Conservation (phyloP, 2,113 vertebrate species). For the Corapipo altera region DNA sequence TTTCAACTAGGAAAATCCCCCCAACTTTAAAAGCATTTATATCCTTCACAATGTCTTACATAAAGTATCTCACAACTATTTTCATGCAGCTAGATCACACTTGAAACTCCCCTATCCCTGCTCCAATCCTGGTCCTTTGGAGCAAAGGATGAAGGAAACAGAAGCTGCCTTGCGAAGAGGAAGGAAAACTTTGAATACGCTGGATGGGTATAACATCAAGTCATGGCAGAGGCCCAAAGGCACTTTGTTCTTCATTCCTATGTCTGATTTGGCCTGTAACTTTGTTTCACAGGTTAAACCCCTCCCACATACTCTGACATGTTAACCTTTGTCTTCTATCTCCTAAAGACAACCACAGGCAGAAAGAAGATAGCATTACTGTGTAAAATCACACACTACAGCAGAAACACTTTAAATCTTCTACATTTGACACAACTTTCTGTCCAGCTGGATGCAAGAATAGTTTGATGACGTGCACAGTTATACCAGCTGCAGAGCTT, state of each 20-base stretch:
- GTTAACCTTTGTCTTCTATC: neutral
- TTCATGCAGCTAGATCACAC: neutral
- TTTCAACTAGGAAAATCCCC: neutral
- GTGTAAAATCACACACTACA: neutral
- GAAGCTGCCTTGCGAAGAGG: neutral
- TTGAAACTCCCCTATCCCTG: neutral
- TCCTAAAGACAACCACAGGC: neutral
- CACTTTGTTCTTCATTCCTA: neutral
- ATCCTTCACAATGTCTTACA: neutral
- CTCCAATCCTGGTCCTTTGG: neutral
- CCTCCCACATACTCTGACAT: neutral
- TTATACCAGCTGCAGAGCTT: neutral
- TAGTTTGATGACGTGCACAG: neutral
- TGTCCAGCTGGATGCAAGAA: neutral
- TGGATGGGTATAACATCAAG: neutral
- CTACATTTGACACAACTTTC: neutral
- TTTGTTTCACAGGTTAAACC: neutral
- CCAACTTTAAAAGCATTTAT: neutral
- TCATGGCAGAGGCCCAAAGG: neutral
- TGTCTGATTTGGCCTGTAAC: neutral
- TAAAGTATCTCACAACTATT: neutral
- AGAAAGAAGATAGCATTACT: neutral
- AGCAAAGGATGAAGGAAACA: neutral
- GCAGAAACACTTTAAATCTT: neutral
- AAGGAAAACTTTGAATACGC: neutral